These are phyloP conservation scores for Griposia aprilina DNA, from an alignment of 2,888 invertebrate species.

Conservation along the genomic window DNA sequence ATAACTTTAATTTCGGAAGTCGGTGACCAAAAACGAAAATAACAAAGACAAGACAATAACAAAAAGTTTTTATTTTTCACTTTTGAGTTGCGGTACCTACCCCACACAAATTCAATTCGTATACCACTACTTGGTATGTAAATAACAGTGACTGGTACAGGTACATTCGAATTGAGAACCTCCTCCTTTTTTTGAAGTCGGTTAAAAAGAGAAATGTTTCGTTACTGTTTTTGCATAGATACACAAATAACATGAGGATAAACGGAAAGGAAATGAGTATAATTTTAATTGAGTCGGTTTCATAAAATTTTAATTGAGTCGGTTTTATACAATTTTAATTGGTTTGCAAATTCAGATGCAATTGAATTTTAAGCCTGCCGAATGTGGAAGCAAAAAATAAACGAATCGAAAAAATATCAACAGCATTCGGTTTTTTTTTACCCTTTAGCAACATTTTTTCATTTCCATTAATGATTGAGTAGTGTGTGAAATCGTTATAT, in stretches of 20 bases:
- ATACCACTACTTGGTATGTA: too few species aligned
- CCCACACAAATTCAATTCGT: too few species aligned
- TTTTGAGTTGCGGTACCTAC: too few species aligned
- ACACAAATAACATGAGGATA: background rate
- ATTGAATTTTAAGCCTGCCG: slow-evolving; percentile 25
- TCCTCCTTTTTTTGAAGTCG: too few species aligned
- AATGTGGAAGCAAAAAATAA: slow-evolving; percentile 33
- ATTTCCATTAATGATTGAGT: slow-evolving; percentile 26
- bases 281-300: background rate
- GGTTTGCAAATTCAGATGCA: slow-evolving; percentile 22
- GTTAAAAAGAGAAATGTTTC: background rate
- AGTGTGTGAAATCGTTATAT: slow-evolving; percentile 30
- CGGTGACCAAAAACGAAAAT: too few species aligned
- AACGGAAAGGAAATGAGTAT: background rate
- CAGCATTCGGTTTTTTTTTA: background rate
- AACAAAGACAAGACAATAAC: too few species aligned
- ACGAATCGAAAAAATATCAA: slow-evolving; percentile 22
- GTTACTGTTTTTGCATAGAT: background rate
- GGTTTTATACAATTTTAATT: slow-evolving; percentile 49
- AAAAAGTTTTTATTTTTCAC: too few species aligned
- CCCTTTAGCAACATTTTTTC: background rate
- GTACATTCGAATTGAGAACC: too few species aligned
- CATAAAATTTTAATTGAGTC: slow-evolving; percentile 50
- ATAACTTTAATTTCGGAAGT: too few species aligned
- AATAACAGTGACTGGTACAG: too few species aligned